These are phyloP conservation scores for Brachirus orientalis DNA, from an alignment of 2,113 vertebrate genomes.

Conservation along the genomic window DNA sequence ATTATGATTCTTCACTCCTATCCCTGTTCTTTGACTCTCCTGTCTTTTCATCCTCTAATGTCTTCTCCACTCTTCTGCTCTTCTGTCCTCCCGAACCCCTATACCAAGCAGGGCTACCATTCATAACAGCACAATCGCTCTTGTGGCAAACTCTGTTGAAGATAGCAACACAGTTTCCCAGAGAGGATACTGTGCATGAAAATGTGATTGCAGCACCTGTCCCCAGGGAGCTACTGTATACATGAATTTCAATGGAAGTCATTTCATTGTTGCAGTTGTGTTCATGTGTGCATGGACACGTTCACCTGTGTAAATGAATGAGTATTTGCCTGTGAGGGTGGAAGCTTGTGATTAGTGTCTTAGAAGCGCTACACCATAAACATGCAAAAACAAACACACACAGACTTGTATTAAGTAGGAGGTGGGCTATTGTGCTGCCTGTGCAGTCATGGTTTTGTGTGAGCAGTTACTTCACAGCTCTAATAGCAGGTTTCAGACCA, in stretches of 20 bases:
- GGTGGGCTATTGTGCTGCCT: conserved; percentile 51
- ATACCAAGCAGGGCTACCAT: conserved; percentile 33
- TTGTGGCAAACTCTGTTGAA: conserved; percentile 24
- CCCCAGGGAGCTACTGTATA: conserved; percentile 34
- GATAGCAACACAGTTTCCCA: conserved; percentile 20
- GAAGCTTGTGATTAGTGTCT: conserved; percentile 53
- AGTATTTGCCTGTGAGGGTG: conserved; percentile 36
- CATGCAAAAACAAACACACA: conserved; percentile 23
- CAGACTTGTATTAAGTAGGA: conserved; percentile 44
- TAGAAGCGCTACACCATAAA: conserved; percentile 36
- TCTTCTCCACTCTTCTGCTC: conserved; percentile 12
- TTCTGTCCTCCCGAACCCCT: conserved; percentile 5
- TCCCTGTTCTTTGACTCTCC: conserved; percentile 14
- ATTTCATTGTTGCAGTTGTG: conserved; percentile 4
- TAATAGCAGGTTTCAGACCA: conserved; percentile 68
- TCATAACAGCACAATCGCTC: conserved; percentile 46
- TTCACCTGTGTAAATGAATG: conserved; percentile 48
- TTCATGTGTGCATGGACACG: conserved; percentile 7
- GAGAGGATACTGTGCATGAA: conserved; percentile 35
- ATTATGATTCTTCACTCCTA: conserved; percentile 38
- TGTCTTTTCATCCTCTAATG: not conserved
- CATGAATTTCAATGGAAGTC: conserved; percentile 37
- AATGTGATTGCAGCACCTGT: conserved; percentile 39
- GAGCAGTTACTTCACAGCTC: conserved; percentile 51
- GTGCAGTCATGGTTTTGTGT: conserved; percentile 34